Percentiles rank a stretch among this genome's conserved stretches.
phyloP scores from a whole-genome alignment of 2,888 invertebrate genomes.

The Magallana nippona region DNA sequence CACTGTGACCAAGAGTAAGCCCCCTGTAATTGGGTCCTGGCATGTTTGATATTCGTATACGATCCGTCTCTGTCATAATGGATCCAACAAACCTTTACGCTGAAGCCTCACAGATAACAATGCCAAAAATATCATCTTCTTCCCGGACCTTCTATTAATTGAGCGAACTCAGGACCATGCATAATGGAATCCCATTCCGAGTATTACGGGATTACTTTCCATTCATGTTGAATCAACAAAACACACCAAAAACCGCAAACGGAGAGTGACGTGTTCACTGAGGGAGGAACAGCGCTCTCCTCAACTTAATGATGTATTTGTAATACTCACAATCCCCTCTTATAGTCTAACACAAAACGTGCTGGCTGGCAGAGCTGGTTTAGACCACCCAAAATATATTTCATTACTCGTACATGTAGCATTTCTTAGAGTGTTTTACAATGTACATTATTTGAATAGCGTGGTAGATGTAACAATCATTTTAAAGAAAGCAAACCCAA shows the following conservation, averaged over 20 bases:
- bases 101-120: conserved; percentile 17
- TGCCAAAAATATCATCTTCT: background rate
- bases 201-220: background rate
- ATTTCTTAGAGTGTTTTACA: no score
- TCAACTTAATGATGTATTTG: background rate
- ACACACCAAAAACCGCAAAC: background rate
- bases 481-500: no score
- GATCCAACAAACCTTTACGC: background rate
- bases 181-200: background rate
- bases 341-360: no score
- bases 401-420: no score
- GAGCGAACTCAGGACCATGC: background rate
- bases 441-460: no score
- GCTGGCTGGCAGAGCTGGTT: no score
- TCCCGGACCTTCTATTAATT: background rate
- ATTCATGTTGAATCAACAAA: conserved; percentile 19
- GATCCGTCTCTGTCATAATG: background rate
- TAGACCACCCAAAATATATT: no score
- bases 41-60: background rate
- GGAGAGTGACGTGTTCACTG: background rate
- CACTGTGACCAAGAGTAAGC: conserved; percentile 13
- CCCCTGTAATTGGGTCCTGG: conserved; percentile 10
- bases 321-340: background rate
- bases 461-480: no score
- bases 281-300: background rate